Conservation (phyloP, 2,797 vertebrate species). For the Lutra lutra region DNA sequence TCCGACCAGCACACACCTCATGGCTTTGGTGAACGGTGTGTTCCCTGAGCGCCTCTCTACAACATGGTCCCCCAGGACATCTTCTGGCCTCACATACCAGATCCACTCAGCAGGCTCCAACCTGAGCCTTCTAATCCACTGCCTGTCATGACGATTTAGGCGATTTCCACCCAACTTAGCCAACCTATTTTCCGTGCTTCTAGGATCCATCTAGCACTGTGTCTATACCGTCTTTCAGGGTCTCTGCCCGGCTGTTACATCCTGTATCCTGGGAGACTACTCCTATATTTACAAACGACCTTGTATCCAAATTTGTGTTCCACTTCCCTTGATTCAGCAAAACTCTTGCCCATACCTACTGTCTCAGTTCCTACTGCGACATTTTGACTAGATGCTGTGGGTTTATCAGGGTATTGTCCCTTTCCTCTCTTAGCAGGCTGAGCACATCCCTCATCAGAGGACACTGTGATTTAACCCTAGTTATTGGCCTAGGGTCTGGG, state of each 20-base stretch:
- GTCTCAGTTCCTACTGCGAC: not conserved
- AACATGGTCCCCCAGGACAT: not conserved
- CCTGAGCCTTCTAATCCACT: not conserved
- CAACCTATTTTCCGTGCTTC: not conserved
- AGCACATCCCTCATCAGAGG: not conserved
- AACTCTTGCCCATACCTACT: not conserved
- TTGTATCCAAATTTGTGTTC: not conserved
- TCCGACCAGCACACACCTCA: not conserved
- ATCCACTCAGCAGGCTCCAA: not conserved
- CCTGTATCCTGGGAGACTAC: not conserved
- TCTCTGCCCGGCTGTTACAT: not conserved
- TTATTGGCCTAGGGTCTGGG: not conserved
- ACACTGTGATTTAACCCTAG: not conserved
- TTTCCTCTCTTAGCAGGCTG: not conserved
- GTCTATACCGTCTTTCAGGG: not conserved
- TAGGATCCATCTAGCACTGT: not conserved
- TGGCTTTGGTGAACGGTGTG: not conserved
- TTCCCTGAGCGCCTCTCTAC: not conserved
- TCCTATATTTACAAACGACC: not conserved
- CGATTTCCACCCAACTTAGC: not conserved
- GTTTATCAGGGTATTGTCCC: not conserved
- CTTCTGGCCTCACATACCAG: not conserved
- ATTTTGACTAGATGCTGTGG: not conserved
- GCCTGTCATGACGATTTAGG: not conserved
- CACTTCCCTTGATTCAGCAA: not conserved